Base-by-base conservation (phyloP, 2,113 vertebrate species). In the Carollia perspicillata region DNA sequence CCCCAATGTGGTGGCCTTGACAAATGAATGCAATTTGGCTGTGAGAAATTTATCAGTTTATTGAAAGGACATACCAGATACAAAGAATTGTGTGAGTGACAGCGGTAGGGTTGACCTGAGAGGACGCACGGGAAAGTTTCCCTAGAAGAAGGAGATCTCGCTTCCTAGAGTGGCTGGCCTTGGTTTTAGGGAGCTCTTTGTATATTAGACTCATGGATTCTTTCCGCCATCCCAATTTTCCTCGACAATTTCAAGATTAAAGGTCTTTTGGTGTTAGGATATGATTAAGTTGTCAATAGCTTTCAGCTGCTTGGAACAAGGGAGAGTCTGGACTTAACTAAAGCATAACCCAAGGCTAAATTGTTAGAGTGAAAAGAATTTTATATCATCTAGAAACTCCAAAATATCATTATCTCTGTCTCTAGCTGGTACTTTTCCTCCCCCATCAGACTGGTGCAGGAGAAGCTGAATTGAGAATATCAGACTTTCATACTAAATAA, bases 211-310 rank as follows among this genome's bases (percentile, higher is more conserved):
- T 13, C 30, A 47, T 11, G 0, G 40, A 53, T 71, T 22, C 37
- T 79, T 87, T 22, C 11, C 6, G 28, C 33, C 22, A 71, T 7
- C n/a, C 30, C 14, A 23, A 13, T 93, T 49, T 35, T 42, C 33
- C 47, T 86, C 37, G 94, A 69, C 87, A 75, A 71, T 51, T 87
- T 37, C 10, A 95, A 84, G 47, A 90, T 42, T 84, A 75, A 90
- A 80, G 16, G 6, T 85, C 33, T 42, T 77, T 91, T 60, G 72
- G 40, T 28, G 44, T 23, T 58, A 7, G 8, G 7, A 20, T 35
- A 16, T 49, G 40, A 81, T 44, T 68, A 22, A 72, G 8, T 51
- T 77, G 26, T 44, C 68, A 75, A 37, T 44, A 4, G 3, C 33
- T 47, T 94, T 86, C 42, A 69, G 13, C 66, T 81, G 44, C 28